Evolutionary conservation across 2,888 invertebrate genomes (phyloP).

Genomic region (Tetragonisca angustula): DNA sequence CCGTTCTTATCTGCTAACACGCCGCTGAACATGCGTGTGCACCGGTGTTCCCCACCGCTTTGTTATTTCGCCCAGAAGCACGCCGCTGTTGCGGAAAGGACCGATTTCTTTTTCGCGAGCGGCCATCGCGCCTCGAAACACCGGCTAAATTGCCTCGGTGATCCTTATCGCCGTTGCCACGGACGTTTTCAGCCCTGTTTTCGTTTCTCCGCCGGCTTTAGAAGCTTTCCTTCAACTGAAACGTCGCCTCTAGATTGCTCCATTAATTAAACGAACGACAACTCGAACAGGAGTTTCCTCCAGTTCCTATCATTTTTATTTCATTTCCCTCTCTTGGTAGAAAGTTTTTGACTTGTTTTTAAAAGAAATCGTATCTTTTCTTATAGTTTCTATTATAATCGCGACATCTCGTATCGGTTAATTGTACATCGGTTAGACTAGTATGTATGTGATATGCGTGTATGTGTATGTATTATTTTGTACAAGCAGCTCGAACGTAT

Average conservation of each 20-base stretch:
- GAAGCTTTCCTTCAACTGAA: not conserved
- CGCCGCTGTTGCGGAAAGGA: conserved; percentile 23
- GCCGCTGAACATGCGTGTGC: conserved; percentile 42
- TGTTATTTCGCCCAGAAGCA: conserved; percentile 44
- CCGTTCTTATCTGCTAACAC: conserved; percentile 54
- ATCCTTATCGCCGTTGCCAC: conserved; percentile 24
- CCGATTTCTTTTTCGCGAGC: conserved; percentile 49
- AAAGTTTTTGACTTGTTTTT: not conserved
- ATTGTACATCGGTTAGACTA: too few relatives aligned
- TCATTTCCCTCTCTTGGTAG: not conserved
- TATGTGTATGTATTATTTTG: too few relatives aligned
- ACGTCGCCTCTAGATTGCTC: not conserved
- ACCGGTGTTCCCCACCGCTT: conserved; percentile 18
- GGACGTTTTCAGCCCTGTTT: not conserved
- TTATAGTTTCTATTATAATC: too few relatives aligned
- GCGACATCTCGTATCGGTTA: too few relatives aligned
- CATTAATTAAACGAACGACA: not conserved
- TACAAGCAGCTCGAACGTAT: too few relatives aligned
- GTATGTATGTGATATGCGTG: too few relatives aligned
- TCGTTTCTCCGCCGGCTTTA: not conserved
- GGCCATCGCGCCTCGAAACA: conserved; percentile 29
- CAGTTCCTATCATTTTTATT: not conserved
- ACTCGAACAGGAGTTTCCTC: not conserved
- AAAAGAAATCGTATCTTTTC: too few relatives aligned
- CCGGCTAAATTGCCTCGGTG: conserved; percentile 31